A percentile compares a stretch with the other conserved stretches of the same genome.
Conservation (phyloP, 2,113 vertebrate species). For the Typhlomys cinereus region DNA sequence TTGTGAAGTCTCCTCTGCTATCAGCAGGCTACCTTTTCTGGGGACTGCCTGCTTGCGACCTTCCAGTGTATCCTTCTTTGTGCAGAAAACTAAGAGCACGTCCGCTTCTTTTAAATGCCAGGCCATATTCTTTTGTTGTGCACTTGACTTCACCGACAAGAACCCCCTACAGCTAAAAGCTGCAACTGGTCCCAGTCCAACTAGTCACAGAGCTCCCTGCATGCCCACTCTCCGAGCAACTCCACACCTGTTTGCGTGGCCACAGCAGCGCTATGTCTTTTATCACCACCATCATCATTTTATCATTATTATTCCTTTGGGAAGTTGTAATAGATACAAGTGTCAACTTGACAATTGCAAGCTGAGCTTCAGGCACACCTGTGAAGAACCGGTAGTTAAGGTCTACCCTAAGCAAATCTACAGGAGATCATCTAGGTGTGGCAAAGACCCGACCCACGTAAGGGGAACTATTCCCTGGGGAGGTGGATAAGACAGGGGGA, state of each 20-base stretch:
- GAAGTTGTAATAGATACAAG: no score
- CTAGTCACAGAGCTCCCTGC: not conserved
- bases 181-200: not conserved
- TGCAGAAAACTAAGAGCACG: not conserved
- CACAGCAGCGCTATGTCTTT: not conserved
- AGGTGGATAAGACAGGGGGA: no score
- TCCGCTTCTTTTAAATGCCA: not conserved
- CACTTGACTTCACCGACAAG: not conserved
- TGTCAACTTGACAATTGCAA: no score
- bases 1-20: not conserved
- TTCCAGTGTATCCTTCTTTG: not conserved
- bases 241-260: not conserved
- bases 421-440: no score
- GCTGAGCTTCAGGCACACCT: no score
- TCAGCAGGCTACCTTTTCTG: not conserved
- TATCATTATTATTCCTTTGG: not conserved
- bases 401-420: no score
- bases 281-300: no score
- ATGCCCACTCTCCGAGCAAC: not conserved
- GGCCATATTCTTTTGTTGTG: not conserved
- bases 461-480: no score
- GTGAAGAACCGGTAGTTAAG: no score
- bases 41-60: fast-evolving
- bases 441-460: no score
- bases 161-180: not conserved